Conservation (phyloP, 2,113 vertebrate species). For the Dendrocopos noguchii region DNA sequence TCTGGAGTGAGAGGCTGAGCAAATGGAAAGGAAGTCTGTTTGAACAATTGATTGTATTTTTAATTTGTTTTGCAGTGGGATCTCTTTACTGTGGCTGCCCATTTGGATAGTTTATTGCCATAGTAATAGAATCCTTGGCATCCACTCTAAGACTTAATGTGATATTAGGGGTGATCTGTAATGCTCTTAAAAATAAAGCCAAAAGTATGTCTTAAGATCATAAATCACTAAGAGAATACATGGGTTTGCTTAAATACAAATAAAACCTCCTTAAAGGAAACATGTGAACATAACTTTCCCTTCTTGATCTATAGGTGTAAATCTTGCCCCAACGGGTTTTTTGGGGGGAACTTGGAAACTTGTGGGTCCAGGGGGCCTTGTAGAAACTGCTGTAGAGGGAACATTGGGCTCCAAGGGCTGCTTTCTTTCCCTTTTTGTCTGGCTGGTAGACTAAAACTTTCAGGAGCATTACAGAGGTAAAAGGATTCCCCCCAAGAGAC, state of each 20-base stretch:
- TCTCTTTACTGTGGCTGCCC: not conserved
- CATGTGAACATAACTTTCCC: slow-evolving; percentile 23
- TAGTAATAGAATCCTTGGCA: not conserved
- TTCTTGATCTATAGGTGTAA: slow-evolving; percentile 56
- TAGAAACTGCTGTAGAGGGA: slow-evolving; percentile 34
- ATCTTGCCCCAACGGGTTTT: slow-evolving; percentile 10
- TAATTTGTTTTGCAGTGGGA: not conserved
- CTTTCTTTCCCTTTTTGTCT: slow-evolving; percentile 9
- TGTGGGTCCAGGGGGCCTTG: slow-evolving; percentile 39
- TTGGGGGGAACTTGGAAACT: slow-evolving; percentile 5
- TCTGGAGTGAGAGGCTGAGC: not conserved
- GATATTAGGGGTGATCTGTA: slow-evolving; percentile 19
- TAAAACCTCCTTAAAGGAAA: slow-evolving; percentile 24
- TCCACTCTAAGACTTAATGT: not conserved
- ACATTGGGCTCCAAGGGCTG: slow-evolving; percentile 32
- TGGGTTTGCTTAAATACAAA: slow-evolving; percentile 38
- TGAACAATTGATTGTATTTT: not conserved
- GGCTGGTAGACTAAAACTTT: not conserved
- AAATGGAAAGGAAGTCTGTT: not conserved
- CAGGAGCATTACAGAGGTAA: not conserved
- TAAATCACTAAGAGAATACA: slow-evolving; percentile 31
- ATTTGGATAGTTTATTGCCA: not conserved
- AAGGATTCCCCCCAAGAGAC: not conserved
- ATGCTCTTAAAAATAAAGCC: slow-evolving; percentile 3
- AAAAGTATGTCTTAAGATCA: not conserved